Percentiles rank a stretch among this genome's conserved stretches.
Evolutionary conservation across 2,888 invertebrate species (phyloP).

Genomic region (Psococerastis gibbosa): DNA sequence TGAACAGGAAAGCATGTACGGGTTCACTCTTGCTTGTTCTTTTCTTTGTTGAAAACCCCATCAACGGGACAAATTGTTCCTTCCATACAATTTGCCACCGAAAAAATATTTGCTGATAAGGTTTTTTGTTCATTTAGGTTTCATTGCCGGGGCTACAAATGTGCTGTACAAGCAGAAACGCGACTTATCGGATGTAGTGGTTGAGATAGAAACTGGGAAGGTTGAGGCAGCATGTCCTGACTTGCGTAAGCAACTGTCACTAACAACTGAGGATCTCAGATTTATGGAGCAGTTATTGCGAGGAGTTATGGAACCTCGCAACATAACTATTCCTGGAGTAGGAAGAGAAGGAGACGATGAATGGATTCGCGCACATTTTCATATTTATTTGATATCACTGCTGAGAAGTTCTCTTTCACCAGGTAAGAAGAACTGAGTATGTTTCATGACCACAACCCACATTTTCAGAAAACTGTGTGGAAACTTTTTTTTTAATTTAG

Average conservation of each 20-base stretch:
- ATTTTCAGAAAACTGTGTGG: slow-evolving; percentile 2
- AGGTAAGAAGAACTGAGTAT: too few relatives aligned
- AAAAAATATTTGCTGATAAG: too few relatives aligned
- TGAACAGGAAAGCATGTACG: too few relatives aligned
- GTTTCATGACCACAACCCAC: too few relatives aligned
- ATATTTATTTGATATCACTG: slow-evolving; percentile 63
- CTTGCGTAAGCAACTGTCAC: slow-evolving; percentile 59
- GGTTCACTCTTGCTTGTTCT: too few relatives aligned
- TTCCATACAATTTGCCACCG: too few relatives aligned
- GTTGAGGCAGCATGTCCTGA: slow-evolving; percentile 58
- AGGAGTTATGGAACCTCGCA: slow-evolving; percentile 41
- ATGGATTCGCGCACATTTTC: slow-evolving; percentile 91
- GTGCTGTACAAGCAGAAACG: slow-evolving; percentile 92
- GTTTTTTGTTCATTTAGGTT: too few relatives aligned
- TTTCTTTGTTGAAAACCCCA: too few relatives aligned
- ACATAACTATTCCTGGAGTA: slow-evolving; percentile 50
- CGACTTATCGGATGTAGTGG: slow-evolving; percentile 76
- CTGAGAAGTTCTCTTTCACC: slow-evolving; percentile 57
- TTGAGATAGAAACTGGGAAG: slow-evolving; percentile 70
- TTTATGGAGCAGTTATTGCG: slow-evolving; percentile 87
- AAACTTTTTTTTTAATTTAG: too few relatives aligned
- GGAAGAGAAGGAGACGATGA: slow-evolving; percentile 88
- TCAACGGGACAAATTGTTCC: too few relatives aligned
- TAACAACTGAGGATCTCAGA: slow-evolving; percentile 84
- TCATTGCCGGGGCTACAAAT: slow-evolving; percentile 91